Evolutionary conservation across 2,888 invertebrate species (phyloP), one percentile per base, ranked within the genome.

Genomic region (Monoplex corrugatus): DNA sequence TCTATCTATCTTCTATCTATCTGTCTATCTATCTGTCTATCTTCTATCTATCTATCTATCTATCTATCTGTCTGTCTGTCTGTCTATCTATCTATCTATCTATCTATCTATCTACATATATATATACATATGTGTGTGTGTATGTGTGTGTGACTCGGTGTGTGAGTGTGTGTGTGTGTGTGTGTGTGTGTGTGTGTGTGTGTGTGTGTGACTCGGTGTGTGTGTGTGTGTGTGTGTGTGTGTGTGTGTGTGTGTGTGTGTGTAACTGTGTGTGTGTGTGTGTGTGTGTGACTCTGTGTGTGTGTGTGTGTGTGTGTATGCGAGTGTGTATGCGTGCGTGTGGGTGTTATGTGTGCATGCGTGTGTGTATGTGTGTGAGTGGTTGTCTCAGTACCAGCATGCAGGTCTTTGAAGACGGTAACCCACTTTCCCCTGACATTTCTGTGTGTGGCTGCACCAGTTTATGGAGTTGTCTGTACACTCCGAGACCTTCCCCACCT

Each of bases 161-260:
- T 23, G 57, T 57, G 57, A 13, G 57, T 57, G 57, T 23, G 57
- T 57, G 57, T 57, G 57, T 57, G 57, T 57, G 57, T 57, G 57
- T 57, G 57, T 57, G 57, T 57, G 57, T 57, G 57, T 57, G 57
- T 57, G 57, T 57, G 57, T 57, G 57, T 57, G 57, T 57, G 57
- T 57, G 57, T 57, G 57, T 57, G 57, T 57, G 57, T 57, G 57
- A 16, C 13, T 57, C 13, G 10, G 57, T 57, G 57, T 57, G 57
- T 57, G 57, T 57, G 57, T 57, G 57, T 57, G 57, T 57, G 57
- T 57, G 57, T 57, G 57, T 57, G 57, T 57, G 57, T 57, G 57
- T 57, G 57, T 57, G 57, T 57, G 57, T 57, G 57, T 57, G 57
- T 57, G 57, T 57, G 57, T 57, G 57, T 57, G 57, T 57, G 57